Base-by-base conservation (phyloP, 1,140 invertebrate genomes). In the Temnothorax curvispinosus region DNA sequence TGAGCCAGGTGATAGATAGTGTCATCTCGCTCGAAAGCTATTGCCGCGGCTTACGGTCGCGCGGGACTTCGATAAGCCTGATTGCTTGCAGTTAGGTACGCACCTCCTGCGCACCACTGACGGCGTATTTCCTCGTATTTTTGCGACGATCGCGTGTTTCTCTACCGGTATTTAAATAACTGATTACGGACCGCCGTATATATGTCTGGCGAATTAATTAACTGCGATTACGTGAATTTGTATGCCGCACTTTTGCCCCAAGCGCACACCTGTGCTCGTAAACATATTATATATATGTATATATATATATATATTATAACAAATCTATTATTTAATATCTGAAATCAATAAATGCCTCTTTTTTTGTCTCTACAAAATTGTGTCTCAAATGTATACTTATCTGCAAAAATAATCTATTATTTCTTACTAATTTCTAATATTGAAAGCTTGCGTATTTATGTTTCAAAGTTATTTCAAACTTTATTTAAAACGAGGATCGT, bases 1-100 rank as follows among this genome's bases (percentile, higher is more conserved):
- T 52, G 60, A 47, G 47, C 56, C 60, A 27, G 27, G 13, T 64
- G 76, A 86, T 87, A 62, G 85, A 90, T 90, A 82, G 44, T 72
- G 89, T 89, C 84, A 56, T 84, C 69, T 15, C 27, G 1, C 11
- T 54, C 65, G 80, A 65, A 44, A 44, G 76, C 15, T 13, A 77
- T 81, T 58, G 75, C 50, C 35, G 18, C 35, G 18, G 81, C 27
- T 86, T 81, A 86, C 71, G 18, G 2, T 0, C 5, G 21, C 56
- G 50, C 5, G 11, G 11, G 0, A 9, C 21, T 13, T 44, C 15
- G 88, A 75, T 80, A 75, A 86, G 18, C 41, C 50, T 81, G 50
- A 81, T 41, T 44, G 77, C 77, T 71, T 56, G 65, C 65, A 56
- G 21, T 81, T 56, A 67, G 44, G 35, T 58, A 64, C 27, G 75